Evolutionary conservation across 2,113 vertebrate species (phyloP), one percentile per base, ranked within the genome.

Genomic region (Pygoscelis antarcticus): DNA sequence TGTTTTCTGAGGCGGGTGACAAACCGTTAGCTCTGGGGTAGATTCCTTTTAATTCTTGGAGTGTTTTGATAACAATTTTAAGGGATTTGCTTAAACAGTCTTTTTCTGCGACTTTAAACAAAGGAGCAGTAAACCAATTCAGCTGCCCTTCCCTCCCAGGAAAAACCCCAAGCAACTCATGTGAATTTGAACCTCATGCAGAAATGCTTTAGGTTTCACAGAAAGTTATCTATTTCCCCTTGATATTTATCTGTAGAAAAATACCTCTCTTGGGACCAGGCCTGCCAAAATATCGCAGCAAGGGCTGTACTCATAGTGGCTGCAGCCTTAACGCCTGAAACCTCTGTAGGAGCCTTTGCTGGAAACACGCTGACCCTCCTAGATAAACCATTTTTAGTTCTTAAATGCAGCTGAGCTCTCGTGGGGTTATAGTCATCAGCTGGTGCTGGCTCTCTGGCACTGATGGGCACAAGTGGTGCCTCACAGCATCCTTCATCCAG

Each of bases 401-500:
- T 49, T 29, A 38, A 27, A 29, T 12, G 49, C 26, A 51, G 36
- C n/a, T 6, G 62, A 57, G 61, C 60, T 47, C 40, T 47, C 2
- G 2, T 7, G 40, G 6, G 47, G 36, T 55, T 15, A 1, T 9
- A 2, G 30, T 18, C 17, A 5, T 22, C 3, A 2, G 29, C n/a
- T 18, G 21, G 44, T 26, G 13, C 30, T 29, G 23, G 62, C 47
- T 40, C 13, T 17, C 20, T 4, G 42, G 87, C 23, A 23, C 7
- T 5, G 68, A 18, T 6, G 47, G 32, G 22, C 16, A 3, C 10
- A 6, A 34, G 60, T 0, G 42, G 20, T 44, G 66, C 52, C 38
- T 30, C 32, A 2, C 44, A 25, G 52, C 72, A 30, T 44, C 82
- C 60, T 20, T 27, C 65, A 34, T 16, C 69, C 52, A 1, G 14